Evolutionary conservation across 2,888 invertebrate species (phyloP).

Genomic region (Drosophila paranaensis): DNA sequence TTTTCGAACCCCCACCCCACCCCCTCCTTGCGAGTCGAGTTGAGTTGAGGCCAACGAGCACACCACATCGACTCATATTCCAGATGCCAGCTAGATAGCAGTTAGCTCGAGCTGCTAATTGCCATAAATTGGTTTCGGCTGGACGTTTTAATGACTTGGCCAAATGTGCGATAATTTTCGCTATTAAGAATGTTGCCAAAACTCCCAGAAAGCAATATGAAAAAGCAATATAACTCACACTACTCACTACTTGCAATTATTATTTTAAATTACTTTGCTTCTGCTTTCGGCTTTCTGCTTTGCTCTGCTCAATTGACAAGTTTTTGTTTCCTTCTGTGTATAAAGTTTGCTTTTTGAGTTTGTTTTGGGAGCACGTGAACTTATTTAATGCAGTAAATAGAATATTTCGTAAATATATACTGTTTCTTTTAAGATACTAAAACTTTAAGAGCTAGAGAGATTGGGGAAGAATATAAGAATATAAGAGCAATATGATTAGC

Average conservation of each 20-base stretch:
- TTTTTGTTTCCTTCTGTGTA: not conserved
- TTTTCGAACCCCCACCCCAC: conserved; percentile 22
- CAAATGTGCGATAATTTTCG: conserved; percentile 46
- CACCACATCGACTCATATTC: conserved; percentile 27
- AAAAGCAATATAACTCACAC: conserved; percentile 4
- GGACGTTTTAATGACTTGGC: conserved; percentile 46
- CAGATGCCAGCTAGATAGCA: conserved; percentile 25
- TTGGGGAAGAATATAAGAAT: too few relatives aligned
- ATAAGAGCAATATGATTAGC: too few relatives aligned
- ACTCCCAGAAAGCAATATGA: conserved; percentile 8
- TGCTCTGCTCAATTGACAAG: not conserved
- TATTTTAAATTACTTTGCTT: conserved; percentile 10
- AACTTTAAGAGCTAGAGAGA: too few relatives aligned
- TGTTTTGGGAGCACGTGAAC: too few relatives aligned
- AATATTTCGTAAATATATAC: too few relatives aligned
- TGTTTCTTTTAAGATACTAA: too few relatives aligned
- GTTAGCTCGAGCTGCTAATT: conserved; percentile 29
- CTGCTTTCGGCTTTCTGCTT: not conserved
- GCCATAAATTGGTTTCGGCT: conserved; percentile 50
- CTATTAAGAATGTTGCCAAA: conserved; percentile 38
- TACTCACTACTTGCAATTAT: conserved; percentile 7
- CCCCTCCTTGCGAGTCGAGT: not conserved
- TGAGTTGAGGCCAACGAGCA: conserved; percentile 20
- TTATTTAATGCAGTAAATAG: too few relatives aligned
- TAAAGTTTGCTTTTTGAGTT: not conserved